phyloP scores from a whole-genome alignment of 53 echinoderm and acorn worm genomes.

The Astropecten irregularis region DNA sequence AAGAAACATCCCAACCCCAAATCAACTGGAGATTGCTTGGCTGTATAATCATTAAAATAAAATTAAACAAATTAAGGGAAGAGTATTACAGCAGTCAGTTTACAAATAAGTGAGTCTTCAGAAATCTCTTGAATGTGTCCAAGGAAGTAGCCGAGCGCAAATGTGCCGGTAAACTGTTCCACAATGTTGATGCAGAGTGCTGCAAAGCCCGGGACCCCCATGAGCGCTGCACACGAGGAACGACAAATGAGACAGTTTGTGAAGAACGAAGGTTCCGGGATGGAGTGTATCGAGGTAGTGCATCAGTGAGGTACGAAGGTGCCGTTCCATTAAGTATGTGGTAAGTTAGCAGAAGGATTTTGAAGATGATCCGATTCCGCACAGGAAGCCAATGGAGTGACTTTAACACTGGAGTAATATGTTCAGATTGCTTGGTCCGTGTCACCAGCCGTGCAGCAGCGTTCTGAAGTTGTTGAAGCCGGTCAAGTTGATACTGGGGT shows the following conservation, averaged over 20 bases:
- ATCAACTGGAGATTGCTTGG: too few relatives aligned
- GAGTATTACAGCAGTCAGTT: too few relatives aligned
- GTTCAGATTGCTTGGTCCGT: not conserved
- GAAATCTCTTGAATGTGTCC: not conserved
- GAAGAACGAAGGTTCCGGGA: not conserved
- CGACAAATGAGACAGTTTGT: not conserved
- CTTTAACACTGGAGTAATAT: slow-evolving; percentile 33
- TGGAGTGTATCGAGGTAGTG: not conserved
- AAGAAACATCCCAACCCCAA: too few relatives aligned
- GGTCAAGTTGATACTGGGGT: slow-evolving; percentile 1
- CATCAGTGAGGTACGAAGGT: not conserved
- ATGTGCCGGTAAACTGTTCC: slow-evolving; percentile 18
- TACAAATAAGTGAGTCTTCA: not conserved
- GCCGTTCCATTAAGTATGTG: not conserved
- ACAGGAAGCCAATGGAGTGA: slow-evolving; percentile 47
- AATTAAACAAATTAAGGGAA: too few relatives aligned
- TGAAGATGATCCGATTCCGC: not conserved
- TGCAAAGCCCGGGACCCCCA: not conserved
- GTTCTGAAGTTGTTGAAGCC: slow-evolving; percentile 12
- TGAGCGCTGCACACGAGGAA: not conserved
- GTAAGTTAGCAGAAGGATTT: slow-evolving; percentile 3
- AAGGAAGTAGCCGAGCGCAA: slow-evolving; percentile 7
- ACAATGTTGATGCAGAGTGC: not conserved
- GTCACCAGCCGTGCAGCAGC: slow-evolving; percentile 13
- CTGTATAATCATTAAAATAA: too few relatives aligned